Base-by-base conservation (phyloP, 2,797 vertebrate species). In the Danio choprae region DNA sequence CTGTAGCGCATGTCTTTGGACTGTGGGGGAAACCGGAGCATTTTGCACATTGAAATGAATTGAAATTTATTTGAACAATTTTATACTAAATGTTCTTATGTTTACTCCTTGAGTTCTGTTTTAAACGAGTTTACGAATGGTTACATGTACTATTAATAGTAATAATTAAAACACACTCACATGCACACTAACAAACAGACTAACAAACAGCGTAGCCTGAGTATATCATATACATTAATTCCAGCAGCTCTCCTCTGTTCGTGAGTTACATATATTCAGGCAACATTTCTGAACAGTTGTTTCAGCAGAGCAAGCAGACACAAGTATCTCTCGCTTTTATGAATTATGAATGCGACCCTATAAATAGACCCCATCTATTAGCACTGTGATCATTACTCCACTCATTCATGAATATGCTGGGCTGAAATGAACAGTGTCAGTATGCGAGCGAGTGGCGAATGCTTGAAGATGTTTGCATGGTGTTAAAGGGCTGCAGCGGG, bases 391-490 rank as follows among this genome's bases (percentile, higher is more conserved):
- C 60, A 53, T 76, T 41, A 64, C 18, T 53, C 9, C 46, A 69
- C 58, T 77, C 18, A 20, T 44, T 73, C 40, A 74, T 68, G 9
- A 29, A 29, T 55, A 77, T 80, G 74, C 74, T 53, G 7, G 67
- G 29, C 18, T 50, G 74, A 60, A 80, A 44, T 10, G 29, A 79
- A 74, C 69, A 71, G 67, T 72, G 29, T 16, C 48, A 63, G 15
- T 62, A 56, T 58, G 20, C 74, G 38, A 84, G 20, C 74, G 38
- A 84, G 78, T 71, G 62, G 84, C 71, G 79, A 36, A 79, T 74
- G 59, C 44, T n/a, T 22, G 43, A 44, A 40, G 9, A 48, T 20
- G 36, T 46, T 65, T 72, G 16, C 55, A 13, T 67, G 18, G 13
- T 5, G 1, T 4, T 13, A 12, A 22, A 11, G 36, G 46, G 53